A percentile compares a stretch with the other conserved stretches of the same genome.
Evolutionary conservation across 1,140 invertebrate species (phyloP).

Genomic region (Babylonia areolata): DNA sequence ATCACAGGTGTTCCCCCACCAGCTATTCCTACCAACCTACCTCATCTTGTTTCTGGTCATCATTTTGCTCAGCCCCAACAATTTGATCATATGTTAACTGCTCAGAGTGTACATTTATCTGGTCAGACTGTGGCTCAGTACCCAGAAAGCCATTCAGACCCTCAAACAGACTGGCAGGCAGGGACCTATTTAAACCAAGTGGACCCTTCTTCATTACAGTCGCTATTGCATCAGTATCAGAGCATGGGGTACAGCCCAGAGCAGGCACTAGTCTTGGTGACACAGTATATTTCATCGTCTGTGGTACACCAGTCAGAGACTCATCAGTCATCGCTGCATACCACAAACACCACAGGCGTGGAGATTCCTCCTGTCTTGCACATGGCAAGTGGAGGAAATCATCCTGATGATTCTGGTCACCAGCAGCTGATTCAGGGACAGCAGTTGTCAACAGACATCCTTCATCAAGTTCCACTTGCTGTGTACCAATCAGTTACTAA

Average conservation of each 20-base stretch:
- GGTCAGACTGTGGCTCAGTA: background rate
- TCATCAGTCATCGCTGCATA: background rate
- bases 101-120: background rate
- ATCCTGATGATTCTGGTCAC: no score
- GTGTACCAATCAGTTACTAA: background rate
- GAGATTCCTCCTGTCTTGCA: background rate
- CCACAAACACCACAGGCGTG: background rate
- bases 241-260: slow-evolving; percentile 23
- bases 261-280: slow-evolving; percentile 10
- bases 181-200: background rate
- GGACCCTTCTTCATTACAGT: slow-evolving; percentile 7
- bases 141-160: slow-evolving; percentile 14
- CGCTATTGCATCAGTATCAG: slow-evolving; percentile 26
- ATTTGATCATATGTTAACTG: background rate
- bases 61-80: background rate
- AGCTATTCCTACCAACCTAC: background rate
- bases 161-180: slow-evolving; percentile 8
- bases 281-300: slow-evolving; percentile 5
- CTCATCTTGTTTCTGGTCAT: background rate
- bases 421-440: background rate
- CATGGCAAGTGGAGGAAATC: background rate
- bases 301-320: background rate
- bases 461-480: background rate
- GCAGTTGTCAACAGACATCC: background rate
- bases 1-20: background rate